Evolutionary conservation across 1,140 invertebrate species (phyloP).

Genomic region (Ericerus pela): DNA sequence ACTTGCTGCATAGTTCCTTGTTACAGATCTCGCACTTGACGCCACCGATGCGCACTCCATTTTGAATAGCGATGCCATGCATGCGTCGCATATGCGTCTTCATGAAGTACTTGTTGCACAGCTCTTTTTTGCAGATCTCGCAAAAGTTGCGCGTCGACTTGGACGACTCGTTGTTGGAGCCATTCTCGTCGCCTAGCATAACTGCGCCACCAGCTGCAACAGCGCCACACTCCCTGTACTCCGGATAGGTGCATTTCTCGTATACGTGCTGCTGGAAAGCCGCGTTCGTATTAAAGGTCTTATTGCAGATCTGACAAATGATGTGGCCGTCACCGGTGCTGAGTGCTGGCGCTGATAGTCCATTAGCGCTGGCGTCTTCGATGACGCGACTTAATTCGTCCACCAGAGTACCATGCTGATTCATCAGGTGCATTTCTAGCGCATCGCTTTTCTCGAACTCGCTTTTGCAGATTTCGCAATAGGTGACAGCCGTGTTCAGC

Average conservation of each 20-base stretch:
- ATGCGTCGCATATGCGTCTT: conserved; percentile 99
- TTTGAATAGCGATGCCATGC: conserved; percentile 93
- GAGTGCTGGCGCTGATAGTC: background rate
- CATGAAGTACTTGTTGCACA: conserved; percentile 99
- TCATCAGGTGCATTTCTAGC: conserved; percentile 41
- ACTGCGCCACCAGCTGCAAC: conserved; percentile 1
- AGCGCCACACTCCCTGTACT: background rate
- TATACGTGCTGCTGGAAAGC: background rate
- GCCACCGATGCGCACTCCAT: conserved; percentile 74
- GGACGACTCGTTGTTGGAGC: background rate
- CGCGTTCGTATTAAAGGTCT: conserved; percentile 17
- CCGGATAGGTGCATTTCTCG: background rate
- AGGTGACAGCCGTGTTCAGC: conserved; percentile 38
- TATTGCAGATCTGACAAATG: conserved; percentile 41
- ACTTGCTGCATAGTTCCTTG: conserved; percentile 94
- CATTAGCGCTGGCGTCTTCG: conserved; percentile 18
- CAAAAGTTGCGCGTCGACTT: conserved; percentile 77
- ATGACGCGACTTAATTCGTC: conserved; percentile 29
- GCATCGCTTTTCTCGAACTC: conserved; percentile 42
- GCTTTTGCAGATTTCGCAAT: conserved; percentile 40
- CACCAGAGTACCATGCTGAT: conserved; percentile 38
- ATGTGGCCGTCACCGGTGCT: background rate
- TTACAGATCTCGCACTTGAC: conserved; percentile 93
- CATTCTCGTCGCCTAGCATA: background rate
- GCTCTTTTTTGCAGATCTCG: conserved; percentile 97